phyloP scores from a whole-genome alignment of 2,113 vertebrate species.

The Dipodomys ordii region DNA sequence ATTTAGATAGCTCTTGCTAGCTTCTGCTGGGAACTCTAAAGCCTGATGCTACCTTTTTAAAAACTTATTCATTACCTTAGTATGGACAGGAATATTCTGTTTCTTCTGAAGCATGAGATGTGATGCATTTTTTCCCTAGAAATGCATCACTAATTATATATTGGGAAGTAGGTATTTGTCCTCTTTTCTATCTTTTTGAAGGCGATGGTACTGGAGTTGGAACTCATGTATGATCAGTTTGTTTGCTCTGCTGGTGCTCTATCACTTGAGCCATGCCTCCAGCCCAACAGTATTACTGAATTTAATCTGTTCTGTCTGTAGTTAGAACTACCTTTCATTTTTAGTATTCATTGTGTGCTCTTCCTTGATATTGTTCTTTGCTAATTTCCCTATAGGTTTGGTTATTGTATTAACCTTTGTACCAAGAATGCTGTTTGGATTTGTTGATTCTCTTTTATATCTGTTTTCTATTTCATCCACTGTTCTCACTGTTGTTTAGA shows the following conservation, averaged over 20 bases:
- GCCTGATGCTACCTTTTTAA: background rate
- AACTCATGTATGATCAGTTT: too few species aligned
- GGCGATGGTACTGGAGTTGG: too few species aligned
- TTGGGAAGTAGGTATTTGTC: slow-evolving; percentile 5
- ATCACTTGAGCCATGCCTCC: too few species aligned
- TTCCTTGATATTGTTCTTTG: slow-evolving; percentile 13
- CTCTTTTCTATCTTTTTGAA: background rate
- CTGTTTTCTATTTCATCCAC: slow-evolving; percentile 41
- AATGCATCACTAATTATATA: background rate
- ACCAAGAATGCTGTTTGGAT: background rate
- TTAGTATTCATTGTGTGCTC: background rate
- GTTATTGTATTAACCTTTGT: slow-evolving; percentile 40
- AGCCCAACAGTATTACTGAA: slow-evolving; percentile 47
- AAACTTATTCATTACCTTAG: background rate
- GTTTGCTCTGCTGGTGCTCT: too few species aligned
- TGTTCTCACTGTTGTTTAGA: background rate
- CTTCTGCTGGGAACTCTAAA: background rate
- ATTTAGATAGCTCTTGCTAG: background rate
- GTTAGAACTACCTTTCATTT: slow-evolving; percentile 3
- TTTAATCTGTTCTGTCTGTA: slow-evolving; percentile 13
- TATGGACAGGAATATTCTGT: background rate
- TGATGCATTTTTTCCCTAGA: background rate
- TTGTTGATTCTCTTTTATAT: slow-evolving; percentile 41
- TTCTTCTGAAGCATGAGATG: slow-evolving; percentile 5
- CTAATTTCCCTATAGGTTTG: background rate